These are phyloP conservation scores for Chelonus formosanus DNA, from an alignment of 2,888 invertebrate species.

Conservation along the genomic window DNA sequence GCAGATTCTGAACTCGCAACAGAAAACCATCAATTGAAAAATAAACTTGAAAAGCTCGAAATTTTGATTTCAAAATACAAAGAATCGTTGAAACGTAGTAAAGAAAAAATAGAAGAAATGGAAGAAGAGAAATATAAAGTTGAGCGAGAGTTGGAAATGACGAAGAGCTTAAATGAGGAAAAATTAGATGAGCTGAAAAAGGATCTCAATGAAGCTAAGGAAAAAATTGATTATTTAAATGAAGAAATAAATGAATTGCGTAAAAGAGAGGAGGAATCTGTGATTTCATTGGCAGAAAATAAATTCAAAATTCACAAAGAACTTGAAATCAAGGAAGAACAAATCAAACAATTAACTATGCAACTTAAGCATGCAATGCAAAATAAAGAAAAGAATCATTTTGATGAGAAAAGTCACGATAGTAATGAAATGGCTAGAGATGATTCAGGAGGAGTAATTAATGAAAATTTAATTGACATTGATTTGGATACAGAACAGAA, in stretches of 20 bases:
- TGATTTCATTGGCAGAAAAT: slow-evolving; percentile 46
- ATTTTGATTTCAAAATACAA: slow-evolving; percentile 67
- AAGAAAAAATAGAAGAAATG: slow-evolving; percentile 65
- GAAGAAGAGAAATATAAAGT: slow-evolving; percentile 63
- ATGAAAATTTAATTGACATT: no score
- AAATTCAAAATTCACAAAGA: slow-evolving; percentile 43
- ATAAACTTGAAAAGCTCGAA: slow-evolving; percentile 66
- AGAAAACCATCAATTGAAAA: slow-evolving; percentile 55
- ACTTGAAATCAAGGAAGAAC: slow-evolving; percentile 44
- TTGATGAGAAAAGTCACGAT: background rate
- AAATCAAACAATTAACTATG: slow-evolving; percentile 46
- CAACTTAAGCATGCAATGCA: slow-evolving; percentile 47
- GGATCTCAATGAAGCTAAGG: slow-evolving; percentile 63
- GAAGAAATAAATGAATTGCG: background rate
- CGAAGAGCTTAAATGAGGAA: slow-evolving; percentile 68
- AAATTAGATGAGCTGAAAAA: slow-evolving; percentile 65
- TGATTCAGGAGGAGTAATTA: no score
- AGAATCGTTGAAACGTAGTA: slow-evolving; percentile 67
- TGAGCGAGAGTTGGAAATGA: slow-evolving; percentile 64
- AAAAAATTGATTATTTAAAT: slow-evolving; percentile 43
- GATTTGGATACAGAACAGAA: background rate
- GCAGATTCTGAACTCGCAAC: slow-evolving; percentile 18
- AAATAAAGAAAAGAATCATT: slow-evolving; percentile 64
- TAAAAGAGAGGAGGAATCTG: slow-evolving; percentile 45
- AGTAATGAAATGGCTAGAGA: background rate